Evolutionary conservation across 1,140 invertebrate species (phyloP).

Genomic region (Sesamia nonagrioides): DNA sequence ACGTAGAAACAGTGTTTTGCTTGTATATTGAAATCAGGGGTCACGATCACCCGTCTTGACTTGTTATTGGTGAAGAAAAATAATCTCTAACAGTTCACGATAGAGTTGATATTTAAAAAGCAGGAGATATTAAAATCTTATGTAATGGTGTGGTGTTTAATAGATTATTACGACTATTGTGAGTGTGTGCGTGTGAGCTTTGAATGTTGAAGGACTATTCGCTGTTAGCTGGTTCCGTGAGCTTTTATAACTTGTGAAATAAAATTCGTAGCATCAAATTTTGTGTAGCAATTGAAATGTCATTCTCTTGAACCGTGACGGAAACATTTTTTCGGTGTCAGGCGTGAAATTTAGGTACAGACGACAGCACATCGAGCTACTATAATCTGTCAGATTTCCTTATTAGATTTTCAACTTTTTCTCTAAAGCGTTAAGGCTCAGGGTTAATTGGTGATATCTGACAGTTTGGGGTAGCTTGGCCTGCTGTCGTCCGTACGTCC

Average conservation of each 20-base stretch:
- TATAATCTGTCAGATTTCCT: too few relatives aligned
- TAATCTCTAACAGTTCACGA: neutral
- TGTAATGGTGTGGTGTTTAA: constrained; percentile 48
- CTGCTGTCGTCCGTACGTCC: too few relatives aligned
- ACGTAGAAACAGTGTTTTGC: constrained; percentile 65
- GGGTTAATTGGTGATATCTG: too few relatives aligned
- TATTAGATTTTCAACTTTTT: too few relatives aligned
- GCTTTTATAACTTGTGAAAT: constrained; percentile 43
- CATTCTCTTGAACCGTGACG: neutral
- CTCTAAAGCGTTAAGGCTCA: too few relatives aligned
- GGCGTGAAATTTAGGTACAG: neutral
- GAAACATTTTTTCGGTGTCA: neutral
- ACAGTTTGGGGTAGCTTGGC: too few relatives aligned
- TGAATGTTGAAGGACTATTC: constrained; percentile 48
- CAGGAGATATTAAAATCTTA: constrained; percentile 33
- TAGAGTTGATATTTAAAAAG: constrained; percentile 41
- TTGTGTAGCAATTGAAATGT: neutral
- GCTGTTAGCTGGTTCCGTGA: constrained; percentile 40
- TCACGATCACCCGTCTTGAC: constrained; percentile 47
- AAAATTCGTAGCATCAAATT: neutral
- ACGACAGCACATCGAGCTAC: too few relatives aligned
- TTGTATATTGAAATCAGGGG: constrained; percentile 65
- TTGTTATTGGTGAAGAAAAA: neutral
- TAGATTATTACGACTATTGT: constrained; percentile 44
- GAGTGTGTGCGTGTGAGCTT: constrained; percentile 46